phyloP scores from a whole-genome alignment of 2,113 vertebrate genomes.

The Picathartes gymnocephalus region DNA sequence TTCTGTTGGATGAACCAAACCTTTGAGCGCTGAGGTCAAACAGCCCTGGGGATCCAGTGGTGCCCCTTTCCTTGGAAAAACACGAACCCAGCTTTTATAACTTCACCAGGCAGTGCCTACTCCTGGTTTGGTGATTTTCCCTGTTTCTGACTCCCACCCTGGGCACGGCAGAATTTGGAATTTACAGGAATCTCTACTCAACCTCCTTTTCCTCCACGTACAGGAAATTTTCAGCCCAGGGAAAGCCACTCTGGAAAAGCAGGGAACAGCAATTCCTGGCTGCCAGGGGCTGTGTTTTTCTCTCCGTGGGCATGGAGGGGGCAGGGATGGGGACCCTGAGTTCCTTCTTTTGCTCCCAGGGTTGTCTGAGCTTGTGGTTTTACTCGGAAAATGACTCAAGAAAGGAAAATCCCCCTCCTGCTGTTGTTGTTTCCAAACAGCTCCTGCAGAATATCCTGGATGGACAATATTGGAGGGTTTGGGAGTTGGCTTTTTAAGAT shows the following conservation, averaged over 20 bases:
- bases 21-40: not conserved
- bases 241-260: not conserved
- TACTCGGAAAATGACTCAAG: not conserved
- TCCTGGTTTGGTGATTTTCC: not conserved
- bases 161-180: not conserved
- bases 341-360: not conserved
- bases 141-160: not conserved
- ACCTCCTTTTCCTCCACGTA: not conserved
- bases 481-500: not conserved
- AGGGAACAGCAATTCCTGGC: not conserved
- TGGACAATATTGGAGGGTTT: not conserved
- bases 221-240: not conserved
- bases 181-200: not conserved
- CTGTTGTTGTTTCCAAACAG: not conserved
- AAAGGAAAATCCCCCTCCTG: not conserved
- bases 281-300: not conserved
- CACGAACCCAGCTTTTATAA: not conserved
- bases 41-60: not conserved
- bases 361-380: not conserved
- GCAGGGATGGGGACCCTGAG: not conserved
- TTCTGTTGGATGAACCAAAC: not conserved
- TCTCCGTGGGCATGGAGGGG: fast-evolving
- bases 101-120: not conserved
- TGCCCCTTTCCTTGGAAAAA: not conserved
- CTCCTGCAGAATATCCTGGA: not conserved